These are phyloP conservation scores for Cydia amplana DNA, from an alignment of 1,140 invertebrate genomes.

Conservation along the genomic window DNA sequence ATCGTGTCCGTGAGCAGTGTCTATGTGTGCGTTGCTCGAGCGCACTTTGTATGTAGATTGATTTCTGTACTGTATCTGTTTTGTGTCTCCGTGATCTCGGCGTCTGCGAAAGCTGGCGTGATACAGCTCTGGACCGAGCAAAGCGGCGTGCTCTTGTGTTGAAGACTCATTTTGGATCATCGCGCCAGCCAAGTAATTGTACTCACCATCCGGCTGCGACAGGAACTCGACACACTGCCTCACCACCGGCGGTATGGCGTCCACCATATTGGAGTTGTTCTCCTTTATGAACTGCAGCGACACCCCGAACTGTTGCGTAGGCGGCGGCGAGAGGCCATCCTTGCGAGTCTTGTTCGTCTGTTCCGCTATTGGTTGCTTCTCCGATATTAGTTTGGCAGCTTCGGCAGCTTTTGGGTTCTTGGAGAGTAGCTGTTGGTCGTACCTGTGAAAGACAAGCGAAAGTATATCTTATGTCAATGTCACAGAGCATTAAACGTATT, in stretches of 20 bases:
- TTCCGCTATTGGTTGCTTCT: conserved; percentile 38
- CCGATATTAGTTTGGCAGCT: conserved; percentile 44
- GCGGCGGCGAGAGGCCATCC: conserved; percentile 74
- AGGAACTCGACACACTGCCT: conserved; percentile 93
- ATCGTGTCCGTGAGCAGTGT: too few relatives aligned
- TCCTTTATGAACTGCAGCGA: conserved; percentile 94
- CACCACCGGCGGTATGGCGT: conserved; percentile 93
- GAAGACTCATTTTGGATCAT: too few relatives aligned
- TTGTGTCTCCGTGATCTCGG: too few relatives aligned
- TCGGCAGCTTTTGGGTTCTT: conserved; percentile 80
- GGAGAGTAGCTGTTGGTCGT: conserved; percentile 85
- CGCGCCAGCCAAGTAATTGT: too few relatives aligned
- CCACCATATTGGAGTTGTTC: conserved; percentile 85
- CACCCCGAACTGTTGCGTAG: conserved; percentile 96
- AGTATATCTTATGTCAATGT: not conserved
- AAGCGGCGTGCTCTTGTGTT: too few relatives aligned
- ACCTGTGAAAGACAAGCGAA: conserved; percentile 77
- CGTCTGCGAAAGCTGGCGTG: too few relatives aligned
- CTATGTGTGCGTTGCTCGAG: too few relatives aligned
- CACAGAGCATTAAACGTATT: not conserved
- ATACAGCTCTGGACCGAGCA: too few relatives aligned
- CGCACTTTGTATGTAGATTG: too few relatives aligned
- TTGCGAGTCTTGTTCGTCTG: conserved; percentile 29
- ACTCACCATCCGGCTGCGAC: conserved; percentile 90
- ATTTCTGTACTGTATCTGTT: too few relatives aligned